A percentile compares a stretch with the other conserved stretches of the same genome.
These are phyloP conservation scores for Oryctes rhinoceros DNA, from an alignment of 1,140 invertebrate genomes.

Conservation along the genomic window DNA sequence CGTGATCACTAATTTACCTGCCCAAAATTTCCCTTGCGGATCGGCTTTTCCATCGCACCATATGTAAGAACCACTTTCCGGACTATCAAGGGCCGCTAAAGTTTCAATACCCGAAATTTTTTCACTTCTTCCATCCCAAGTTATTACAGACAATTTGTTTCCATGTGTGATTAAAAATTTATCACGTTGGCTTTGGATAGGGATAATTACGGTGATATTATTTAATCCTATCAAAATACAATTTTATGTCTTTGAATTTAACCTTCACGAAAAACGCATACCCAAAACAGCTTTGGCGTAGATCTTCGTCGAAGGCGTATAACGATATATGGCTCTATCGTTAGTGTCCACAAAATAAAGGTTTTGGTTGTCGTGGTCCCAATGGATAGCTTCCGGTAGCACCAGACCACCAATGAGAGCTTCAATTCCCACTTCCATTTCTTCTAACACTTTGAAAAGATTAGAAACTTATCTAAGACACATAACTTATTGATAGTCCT, in stretches of 20 bases:
- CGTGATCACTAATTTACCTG: constrained; percentile 64
- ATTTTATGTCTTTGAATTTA: background rate
- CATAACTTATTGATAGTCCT: too few relatives aligned
- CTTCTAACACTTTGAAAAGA: background rate
- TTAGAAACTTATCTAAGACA: background rate
- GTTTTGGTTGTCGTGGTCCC: constrained; percentile 67
- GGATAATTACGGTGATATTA: constrained; percentile 31
- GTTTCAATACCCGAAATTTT: constrained; percentile 56
- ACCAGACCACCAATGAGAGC: constrained; percentile 43
- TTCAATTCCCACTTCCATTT: constrained; percentile 37
- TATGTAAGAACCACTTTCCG: constrained; percentile 62
- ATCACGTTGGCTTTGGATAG: constrained; percentile 25
- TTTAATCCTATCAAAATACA: constrained; percentile 5
- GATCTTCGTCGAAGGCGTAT: constrained; percentile 41
- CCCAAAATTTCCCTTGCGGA: constrained; percentile 75
- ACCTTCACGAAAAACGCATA: background rate
- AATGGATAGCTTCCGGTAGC: constrained; percentile 70
- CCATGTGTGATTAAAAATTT: constrained; percentile 51
- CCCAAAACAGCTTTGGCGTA: constrained; percentile 41
- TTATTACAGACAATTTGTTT: constrained; percentile 48
- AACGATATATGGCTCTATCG: constrained; percentile 59
- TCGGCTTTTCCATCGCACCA: constrained; percentile 88
- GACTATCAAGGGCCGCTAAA: constrained; percentile 53
- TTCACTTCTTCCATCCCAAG: constrained; percentile 51
- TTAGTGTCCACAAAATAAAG: constrained; percentile 73